Evolutionary conservation across 2,888 invertebrate genomes (phyloP), one percentile per base, ranked within the genome.

Genomic region (Tiliacea citrago): DNA sequence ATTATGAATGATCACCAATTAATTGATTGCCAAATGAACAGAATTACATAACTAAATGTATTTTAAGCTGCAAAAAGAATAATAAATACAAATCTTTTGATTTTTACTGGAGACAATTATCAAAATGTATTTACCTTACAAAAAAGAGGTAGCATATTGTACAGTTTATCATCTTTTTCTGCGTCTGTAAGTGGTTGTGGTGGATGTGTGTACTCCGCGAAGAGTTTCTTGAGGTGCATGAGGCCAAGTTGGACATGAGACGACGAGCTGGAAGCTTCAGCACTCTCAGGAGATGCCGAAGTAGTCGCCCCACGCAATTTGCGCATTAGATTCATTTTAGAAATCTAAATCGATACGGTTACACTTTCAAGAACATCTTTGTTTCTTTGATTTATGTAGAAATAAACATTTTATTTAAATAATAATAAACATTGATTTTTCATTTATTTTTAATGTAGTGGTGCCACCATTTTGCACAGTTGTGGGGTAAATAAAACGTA

Each of bases 81-180:
- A 61, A 29, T 67, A 47, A 29, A 53, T 18, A 75, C 6, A 53
- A 62, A 42, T 63, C 49, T 13, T n/a, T n/a, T n/a, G 6, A 35
- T 51, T 53, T 21, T 53, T 21, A 58, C 21, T 65, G 24, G 21
- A 45, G 21, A 24, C 24, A 42, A 16, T 12, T 61, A 62, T 55
- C 9, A 53, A 68, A 35, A 53, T 47, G 13, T 60, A 77, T 75
- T 87, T 97, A 99, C 99, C 97, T 99, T 99, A 97, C 99, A 99
- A 96, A 99, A 99, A 57, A 99, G 97, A 73, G 99, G 99, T 92
- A 99, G 97, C 99, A 99, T 99, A 94, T 99, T 99, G 95, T 99
- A 99, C 21, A 99, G 97, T 94, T 99, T 99, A 91, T 98, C 98
- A 95, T 99, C 99, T 90, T 98, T 97, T 93, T 99, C 99, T 73